phyloP scores from a whole-genome alignment of 1,140 invertebrate species.

The Watersipora subatra region DNA sequence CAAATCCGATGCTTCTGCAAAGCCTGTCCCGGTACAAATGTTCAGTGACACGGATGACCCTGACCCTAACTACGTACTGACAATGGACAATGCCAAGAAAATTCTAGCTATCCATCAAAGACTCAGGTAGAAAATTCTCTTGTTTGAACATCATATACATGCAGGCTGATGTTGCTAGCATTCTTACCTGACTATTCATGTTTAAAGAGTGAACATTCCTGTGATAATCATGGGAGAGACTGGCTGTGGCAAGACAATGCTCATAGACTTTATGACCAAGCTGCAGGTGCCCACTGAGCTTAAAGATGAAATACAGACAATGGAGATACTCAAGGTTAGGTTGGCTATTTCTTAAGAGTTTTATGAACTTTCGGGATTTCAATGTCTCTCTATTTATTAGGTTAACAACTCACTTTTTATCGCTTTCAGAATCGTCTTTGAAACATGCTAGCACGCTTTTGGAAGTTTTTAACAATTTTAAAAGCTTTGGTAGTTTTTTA shows the following conservation, averaged over 20 bases:
- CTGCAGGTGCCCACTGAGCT: conserved; percentile 15
- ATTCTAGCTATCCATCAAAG: conserved; percentile 33
- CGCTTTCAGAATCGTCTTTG: too few relatives aligned
- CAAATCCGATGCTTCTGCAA: background rate
- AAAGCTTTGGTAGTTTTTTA: too few relatives aligned
- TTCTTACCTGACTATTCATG: background rate
- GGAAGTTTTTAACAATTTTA: too few relatives aligned
- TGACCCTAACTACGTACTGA: conserved; percentile 27
- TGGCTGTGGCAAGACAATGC: conserved; percentile 33
- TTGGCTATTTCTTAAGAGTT: too few relatives aligned
- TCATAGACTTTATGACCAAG: conserved; percentile 28
- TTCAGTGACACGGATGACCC: conserved; percentile 20
- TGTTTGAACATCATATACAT: background rate
- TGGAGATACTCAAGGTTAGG: background rate
- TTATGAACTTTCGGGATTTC: too few relatives aligned
- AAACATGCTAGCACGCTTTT: too few relatives aligned
- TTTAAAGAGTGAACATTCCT: conserved; percentile 28
- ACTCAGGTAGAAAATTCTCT: conserved; percentile 24
- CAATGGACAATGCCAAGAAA: conserved; percentile 33
- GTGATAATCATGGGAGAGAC: conserved; percentile 39
- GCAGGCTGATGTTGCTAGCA: background rate
- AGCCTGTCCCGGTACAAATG: too few relatives aligned
- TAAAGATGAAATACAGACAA: background rate
- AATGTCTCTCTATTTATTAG: too few relatives aligned
- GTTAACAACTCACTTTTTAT: too few relatives aligned